Percentiles rank a stretch among this genome's conserved stretches.
phyloP scores from a whole-genome alignment of 2,888 invertebrate genomes.

The Pristionchus arcanus region DNA sequence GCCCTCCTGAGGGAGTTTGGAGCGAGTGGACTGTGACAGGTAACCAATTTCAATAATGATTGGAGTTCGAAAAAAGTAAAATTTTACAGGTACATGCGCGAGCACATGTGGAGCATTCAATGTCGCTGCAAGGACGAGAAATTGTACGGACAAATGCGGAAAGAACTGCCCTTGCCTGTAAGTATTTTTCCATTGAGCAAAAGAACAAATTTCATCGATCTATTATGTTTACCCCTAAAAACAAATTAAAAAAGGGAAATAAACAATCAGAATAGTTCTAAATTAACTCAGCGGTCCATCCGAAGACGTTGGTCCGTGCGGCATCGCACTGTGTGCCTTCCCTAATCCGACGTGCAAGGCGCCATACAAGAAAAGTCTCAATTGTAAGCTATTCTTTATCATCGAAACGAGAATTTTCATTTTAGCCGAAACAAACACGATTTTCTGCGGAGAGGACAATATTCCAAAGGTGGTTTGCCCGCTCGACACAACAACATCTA shows the following conservation, averaged over 20 bases:
- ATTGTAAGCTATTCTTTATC: not conserved
- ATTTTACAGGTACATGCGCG: too few relatives aligned
- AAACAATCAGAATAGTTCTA: not conserved
- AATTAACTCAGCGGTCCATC: not conserved
- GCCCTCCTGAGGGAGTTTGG: too few relatives aligned
- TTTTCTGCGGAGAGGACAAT: not conserved
- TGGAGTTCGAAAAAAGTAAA: too few relatives aligned
- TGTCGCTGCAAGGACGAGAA: not conserved
- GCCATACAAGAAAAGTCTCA: not conserved
- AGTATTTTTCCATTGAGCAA: not conserved
- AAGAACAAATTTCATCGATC: too few relatives aligned
- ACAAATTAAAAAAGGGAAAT: too few relatives aligned
- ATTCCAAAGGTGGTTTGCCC: not conserved
- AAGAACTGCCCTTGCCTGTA: not conserved
- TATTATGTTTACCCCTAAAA: too few relatives aligned
- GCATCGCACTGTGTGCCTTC: not conserved
- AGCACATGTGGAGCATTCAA: not conserved
- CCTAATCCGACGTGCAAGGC: not conserved
- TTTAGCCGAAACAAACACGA: not conserved
- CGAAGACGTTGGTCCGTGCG: not conserved
- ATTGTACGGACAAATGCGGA: not conserved
- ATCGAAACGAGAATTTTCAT: not conserved
- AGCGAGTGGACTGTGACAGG: too few relatives aligned
- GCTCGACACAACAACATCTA: not conserved
- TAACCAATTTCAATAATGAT: too few relatives aligned